Evolutionary conservation across 2,113 vertebrate genomes (phyloP).

Genomic region (Pandion haliaetus): DNA sequence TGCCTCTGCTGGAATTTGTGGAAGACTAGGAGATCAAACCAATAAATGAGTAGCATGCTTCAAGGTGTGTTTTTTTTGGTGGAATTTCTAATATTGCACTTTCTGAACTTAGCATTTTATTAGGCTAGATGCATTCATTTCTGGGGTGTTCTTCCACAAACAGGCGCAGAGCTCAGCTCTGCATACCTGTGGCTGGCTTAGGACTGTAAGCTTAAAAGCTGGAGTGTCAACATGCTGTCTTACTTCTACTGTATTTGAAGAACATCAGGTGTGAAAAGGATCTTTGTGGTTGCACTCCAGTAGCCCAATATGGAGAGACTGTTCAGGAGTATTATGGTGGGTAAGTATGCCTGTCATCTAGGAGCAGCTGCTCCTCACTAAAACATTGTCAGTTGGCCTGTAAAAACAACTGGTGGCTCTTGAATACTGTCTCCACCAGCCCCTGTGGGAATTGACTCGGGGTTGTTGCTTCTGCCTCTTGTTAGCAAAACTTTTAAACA

Average conservation of each 20-base stretch:
- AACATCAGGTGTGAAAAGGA: not conserved
- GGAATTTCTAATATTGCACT: not conserved
- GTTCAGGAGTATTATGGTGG: not conserved
- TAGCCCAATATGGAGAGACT: not conserved
- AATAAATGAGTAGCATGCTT: not conserved
- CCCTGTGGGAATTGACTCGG: fast-evolving
- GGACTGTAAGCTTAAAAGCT: not conserved
- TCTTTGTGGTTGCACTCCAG: not conserved
- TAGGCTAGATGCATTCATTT: not conserved
- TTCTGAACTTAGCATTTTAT: not conserved
- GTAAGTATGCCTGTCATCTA: not conserved
- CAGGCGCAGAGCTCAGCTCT: not conserved
- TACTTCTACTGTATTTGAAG: not conserved
- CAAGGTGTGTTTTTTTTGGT: not conserved
- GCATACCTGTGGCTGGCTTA: not conserved
- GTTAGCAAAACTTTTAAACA: not conserved
- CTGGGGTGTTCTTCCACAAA: not conserved
- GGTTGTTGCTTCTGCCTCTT: not conserved
- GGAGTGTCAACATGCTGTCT: not conserved
- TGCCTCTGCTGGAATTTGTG: not conserved
- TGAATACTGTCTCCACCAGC: not conserved
- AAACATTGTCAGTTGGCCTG: not conserved
- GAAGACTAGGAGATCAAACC: not conserved
- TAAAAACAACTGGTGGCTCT: not conserved
- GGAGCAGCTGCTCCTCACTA: not conserved